Percentiles rank a stretch among this genome's conserved stretches.
Evolutionary conservation across 1,140 invertebrate species (phyloP).

Genomic region (Lepidurus apus): DNA sequence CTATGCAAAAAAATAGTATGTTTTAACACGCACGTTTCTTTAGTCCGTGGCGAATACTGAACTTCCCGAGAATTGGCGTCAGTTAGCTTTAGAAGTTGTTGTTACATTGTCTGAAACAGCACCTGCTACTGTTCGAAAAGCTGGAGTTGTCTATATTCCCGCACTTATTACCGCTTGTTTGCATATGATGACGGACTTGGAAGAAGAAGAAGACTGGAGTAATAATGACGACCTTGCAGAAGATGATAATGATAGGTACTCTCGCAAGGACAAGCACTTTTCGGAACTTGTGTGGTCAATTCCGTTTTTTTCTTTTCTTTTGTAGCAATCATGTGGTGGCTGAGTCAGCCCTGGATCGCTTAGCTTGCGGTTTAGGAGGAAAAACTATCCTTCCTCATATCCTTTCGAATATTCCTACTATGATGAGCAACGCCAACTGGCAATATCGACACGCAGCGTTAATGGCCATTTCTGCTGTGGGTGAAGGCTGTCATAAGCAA

Average conservation of each 20-base stretch:
- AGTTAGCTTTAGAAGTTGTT: slow-evolving; percentile 86
- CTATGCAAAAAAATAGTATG: background rate
- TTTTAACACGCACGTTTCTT: slow-evolving; percentile 33
- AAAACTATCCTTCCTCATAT: slow-evolving; percentile 90
- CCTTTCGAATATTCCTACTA: slow-evolving; percentile 72
- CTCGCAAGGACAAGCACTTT: slow-evolving; percentile 43
- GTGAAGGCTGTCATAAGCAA: slow-evolving; percentile 96
- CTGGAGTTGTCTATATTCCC: slow-evolving; percentile 64
- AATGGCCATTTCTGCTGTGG: slow-evolving; percentile 96
- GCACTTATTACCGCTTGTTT: slow-evolving; percentile 74
- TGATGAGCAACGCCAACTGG: slow-evolving; percentile 80
- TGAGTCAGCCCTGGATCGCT: slow-evolving; percentile 90
- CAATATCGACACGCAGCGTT: slow-evolving; percentile 87
- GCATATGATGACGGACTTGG: slow-evolving; percentile 94
- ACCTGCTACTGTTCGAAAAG: slow-evolving; percentile 90
- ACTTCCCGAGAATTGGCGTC: slow-evolving; percentile 76
- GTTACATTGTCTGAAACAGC: slow-evolving; percentile 92
- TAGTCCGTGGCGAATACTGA: slow-evolving; percentile 63
- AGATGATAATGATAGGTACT: slow-evolving; percentile 68
- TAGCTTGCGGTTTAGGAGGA: slow-evolving; percentile 92
- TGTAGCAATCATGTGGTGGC: slow-evolving; percentile 85
- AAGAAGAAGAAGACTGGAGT: slow-evolving; percentile 85
- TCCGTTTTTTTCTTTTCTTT: slow-evolving; percentile 36
- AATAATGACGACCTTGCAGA: slow-evolving; percentile 69
- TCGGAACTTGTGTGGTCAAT: background rate